Evolutionary conservation across 1,140 invertebrate species (phyloP).

Genomic region (Heliconius hermathena): DNA sequence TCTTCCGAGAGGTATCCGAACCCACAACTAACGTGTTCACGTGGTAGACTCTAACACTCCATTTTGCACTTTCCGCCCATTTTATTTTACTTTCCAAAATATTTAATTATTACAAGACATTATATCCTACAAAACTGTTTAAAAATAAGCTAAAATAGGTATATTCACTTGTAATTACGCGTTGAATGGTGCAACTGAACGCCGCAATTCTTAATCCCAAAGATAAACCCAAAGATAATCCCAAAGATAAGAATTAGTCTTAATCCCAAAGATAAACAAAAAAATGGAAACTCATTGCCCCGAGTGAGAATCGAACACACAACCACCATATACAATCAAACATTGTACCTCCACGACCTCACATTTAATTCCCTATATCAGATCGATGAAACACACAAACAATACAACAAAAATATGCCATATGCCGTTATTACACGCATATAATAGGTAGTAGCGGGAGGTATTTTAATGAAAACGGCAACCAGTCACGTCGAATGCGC

Average conservation of each 20-base stretch:
- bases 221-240: neutral
- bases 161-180: too few species aligned
- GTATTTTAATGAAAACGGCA: slow-evolving; percentile 67
- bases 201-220: neutral
- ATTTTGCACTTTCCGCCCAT: too few species aligned
- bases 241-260: neutral
- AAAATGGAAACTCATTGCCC: neutral
- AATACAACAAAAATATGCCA: slow-evolving; percentile 7
- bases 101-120: too few species aligned
- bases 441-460: slow-evolving; percentile 42
- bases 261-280: neutral
- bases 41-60: too few species aligned
- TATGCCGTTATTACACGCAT: neutral
- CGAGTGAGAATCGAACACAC: neutral
- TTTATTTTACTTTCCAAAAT: too few species aligned
- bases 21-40: too few species aligned
- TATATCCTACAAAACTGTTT: too few species aligned
- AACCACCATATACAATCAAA: neutral
- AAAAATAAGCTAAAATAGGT: too few species aligned
- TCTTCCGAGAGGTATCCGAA: too few species aligned
- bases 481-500: slow-evolving; percentile 56
- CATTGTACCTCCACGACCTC: too few species aligned
- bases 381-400: neutral
- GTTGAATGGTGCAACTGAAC: too few species aligned
- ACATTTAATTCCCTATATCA: neutral